Evolutionary conservation across 2,113 vertebrate genomes (phyloP), one percentile per base, ranked within the genome.

Genomic region (Myrmophylax atrothorax): DNA sequence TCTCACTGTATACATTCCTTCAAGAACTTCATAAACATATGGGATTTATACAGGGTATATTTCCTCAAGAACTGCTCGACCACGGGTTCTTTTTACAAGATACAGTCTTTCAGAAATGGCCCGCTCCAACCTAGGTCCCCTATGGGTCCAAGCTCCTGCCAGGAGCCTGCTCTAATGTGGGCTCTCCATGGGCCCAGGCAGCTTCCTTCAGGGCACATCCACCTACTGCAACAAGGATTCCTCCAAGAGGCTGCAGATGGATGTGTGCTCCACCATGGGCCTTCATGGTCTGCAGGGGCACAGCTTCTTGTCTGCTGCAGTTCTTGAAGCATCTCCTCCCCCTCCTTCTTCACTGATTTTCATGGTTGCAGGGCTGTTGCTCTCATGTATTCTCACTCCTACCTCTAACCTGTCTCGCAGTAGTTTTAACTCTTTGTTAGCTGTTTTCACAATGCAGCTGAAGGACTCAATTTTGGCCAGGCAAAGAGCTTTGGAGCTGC

Each of bases 41-140:
- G 20, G 33, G 3, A 10, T 53, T 58, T 18, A 6, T 22, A 35
- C 20, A 46, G 40, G n/a, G 24, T 56, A 24, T 44, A 23, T 58
- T 25, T 73, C 46, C 55, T 49, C 53, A 84, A 49, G 35, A 80
- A 52, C 20, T 64, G 8, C 6, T 80, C 3, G n/a, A 63, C 7
- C 0, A 0, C 8, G 16, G 4, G 9, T 31, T 22, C 24, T n/a
- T 63, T 63, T 13, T 49, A 38, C 7, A 31, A 18, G 10, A 7
- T 59, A 59, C 11, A 62, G 23, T 19, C 4, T 12, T 79, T 62
- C 19, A 84, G 60, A 68, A 79, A 20, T 1, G 1, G 7, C 4
- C 17, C 33, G 7, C 14, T 63, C 6, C 25, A 29, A 4, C 26
- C 9, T 14, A 3, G 8, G 33, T 79, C 7, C 19, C 12, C 4